These are phyloP conservation scores for Synergus umbraculus DNA, from an alignment of 2,888 invertebrate genomes.

Conservation along the genomic window DNA sequence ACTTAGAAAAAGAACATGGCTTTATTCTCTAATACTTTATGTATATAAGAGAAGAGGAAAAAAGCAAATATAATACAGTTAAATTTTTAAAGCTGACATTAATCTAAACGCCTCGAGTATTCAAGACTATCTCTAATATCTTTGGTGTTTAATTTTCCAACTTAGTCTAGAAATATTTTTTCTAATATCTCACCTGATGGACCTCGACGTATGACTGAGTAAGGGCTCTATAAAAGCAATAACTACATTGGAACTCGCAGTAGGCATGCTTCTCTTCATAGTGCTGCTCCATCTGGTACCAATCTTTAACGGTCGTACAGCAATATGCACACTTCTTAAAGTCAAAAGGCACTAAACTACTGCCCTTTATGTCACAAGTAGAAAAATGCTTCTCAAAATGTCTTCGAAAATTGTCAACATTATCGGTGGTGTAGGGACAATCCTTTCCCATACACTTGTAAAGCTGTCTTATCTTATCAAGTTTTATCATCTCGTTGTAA, in stretches of 20 bases:
- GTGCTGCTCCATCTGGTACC: slow-evolving; percentile 79
- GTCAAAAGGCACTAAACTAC: slow-evolving; percentile 73
- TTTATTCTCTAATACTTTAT: background rate
- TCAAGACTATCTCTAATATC: background rate
- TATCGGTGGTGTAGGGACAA: slow-evolving; percentile 78
- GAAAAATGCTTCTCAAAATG: slow-evolving; percentile 76
- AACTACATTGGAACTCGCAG: slow-evolving; percentile 82
- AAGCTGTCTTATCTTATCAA: slow-evolving; percentile 75
- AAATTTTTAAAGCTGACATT: too few species aligned
- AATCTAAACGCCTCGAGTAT: background rate
- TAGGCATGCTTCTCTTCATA: slow-evolving; percentile 81
- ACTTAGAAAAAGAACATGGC: background rate
- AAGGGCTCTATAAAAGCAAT: slow-evolving; percentile 84
- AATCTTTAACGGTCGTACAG: slow-evolving; percentile 76
- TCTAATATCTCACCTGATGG: slow-evolving; percentile 78
- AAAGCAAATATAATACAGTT: background rate
- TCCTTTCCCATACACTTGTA: slow-evolving; percentile 80
- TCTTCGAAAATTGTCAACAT: slow-evolving; percentile 68
- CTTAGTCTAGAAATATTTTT: background rate
- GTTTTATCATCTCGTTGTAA: slow-evolving; percentile 73
- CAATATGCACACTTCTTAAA: slow-evolving; percentile 82
- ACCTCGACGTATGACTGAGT: slow-evolving; percentile 81
- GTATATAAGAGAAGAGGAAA: background rate
- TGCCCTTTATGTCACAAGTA: slow-evolving; percentile 56
- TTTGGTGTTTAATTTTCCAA: background rate